A percentile compares a stretch with the other conserved stretches of the same genome.
phyloP scores from a whole-genome alignment of 2,888 invertebrate species.

The Adelognathus sp. region DNA sequence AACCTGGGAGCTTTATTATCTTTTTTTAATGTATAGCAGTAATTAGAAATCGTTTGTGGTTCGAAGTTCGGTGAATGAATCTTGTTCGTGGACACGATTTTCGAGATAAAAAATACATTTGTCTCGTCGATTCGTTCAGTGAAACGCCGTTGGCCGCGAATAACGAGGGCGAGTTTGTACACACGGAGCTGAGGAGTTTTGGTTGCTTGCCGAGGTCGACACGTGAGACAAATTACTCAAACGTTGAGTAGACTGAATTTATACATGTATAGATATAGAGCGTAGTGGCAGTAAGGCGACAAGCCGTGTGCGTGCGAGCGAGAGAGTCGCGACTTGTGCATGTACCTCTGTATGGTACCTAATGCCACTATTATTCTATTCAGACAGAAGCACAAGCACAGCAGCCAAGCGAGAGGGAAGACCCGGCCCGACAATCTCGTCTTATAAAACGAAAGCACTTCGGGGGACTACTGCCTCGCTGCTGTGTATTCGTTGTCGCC shows the following conservation, averaged over 20 bases:
- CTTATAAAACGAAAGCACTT: slow-evolving; percentile 78
- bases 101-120: not conserved
- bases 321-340: not conserved
- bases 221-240: slow-evolving; percentile 51
- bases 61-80: not conserved
- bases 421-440: slow-evolving; percentile 76
- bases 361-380: slow-evolving; percentile 77
- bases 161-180: no score
- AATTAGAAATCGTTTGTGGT: no score
- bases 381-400: slow-evolving; percentile 70
- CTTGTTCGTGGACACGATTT: not conserved
- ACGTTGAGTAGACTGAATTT: slow-evolving; percentile 36
- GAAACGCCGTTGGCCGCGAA: no score
- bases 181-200: not conserved
- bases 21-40: no score
- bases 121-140: no score
- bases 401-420: slow-evolving; percentile 54
- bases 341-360: not conserved
- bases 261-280: slow-evolving; percentile 25
- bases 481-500: slow-evolving; percentile 38
- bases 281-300: no score
- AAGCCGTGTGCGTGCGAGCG: no score
- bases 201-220: slow-evolving; percentile 23
- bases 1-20: no score
- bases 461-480: slow-evolving; percentile 7